Conservation (phyloP, 2,113 vertebrate species). For the Ceratotherium simum region DNA sequence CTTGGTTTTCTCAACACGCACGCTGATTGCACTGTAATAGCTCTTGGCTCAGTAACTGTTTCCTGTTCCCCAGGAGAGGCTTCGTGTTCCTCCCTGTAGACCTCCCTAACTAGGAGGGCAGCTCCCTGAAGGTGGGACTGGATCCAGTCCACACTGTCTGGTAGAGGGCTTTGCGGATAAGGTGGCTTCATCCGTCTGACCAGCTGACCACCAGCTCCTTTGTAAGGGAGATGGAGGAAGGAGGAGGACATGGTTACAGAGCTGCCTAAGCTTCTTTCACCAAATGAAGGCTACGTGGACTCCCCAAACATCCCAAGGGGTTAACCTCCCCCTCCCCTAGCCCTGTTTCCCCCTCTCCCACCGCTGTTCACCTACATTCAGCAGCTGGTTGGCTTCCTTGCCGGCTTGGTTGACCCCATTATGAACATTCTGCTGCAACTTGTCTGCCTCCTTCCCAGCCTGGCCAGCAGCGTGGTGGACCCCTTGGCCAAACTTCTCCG, state of each 20-base stretch:
- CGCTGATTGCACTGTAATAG: neutral
- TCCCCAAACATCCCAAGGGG: neutral
- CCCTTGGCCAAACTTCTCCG: conserved; percentile 76
- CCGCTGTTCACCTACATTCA: conserved; percentile 83
- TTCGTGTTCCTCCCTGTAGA: neutral
- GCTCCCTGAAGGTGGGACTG: neutral
- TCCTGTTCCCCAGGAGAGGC: neutral
- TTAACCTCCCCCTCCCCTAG: conserved; percentile 54
- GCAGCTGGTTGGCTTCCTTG: conserved; percentile 80
- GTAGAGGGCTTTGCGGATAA: neutral
- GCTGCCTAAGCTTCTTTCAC: neutral
- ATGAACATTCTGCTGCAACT: conserved; percentile 71
- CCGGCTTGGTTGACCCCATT: conserved; percentile 80
- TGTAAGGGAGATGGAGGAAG: neutral
- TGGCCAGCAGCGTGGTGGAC: conserved; percentile 76
- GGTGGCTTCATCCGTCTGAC: neutral
- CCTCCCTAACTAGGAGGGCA: neutral
- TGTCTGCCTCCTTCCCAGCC: conserved; percentile 77
- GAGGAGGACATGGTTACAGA: neutral
- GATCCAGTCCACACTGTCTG: neutral
- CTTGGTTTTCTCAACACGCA: neutral
- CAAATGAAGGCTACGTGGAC: neutral
- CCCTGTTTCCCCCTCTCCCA: conserved; percentile 50
- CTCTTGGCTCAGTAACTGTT: neutral
- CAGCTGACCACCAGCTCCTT: neutral